Evolutionary conservation across 2,113 vertebrate species (phyloP).

Genomic region (Pomatorhinus ruficollis): DNA sequence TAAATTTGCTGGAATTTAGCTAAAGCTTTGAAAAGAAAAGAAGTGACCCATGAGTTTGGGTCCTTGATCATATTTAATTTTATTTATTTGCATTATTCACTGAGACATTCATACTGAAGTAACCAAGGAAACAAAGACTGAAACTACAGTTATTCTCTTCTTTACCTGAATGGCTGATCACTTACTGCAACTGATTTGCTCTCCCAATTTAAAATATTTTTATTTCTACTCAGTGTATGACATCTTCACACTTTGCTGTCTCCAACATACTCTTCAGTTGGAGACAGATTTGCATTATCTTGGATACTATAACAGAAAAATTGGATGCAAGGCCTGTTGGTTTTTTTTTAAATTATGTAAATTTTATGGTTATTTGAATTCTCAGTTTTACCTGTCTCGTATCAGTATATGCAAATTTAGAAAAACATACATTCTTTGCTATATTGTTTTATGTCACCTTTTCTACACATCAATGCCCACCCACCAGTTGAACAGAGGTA

Average conservation of each 20-base stretch:
- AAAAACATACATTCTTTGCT: neutral
- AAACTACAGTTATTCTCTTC: neutral
- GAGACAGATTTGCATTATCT: neutral
- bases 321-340: neutral
- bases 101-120: neutral
- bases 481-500: neutral
- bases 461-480: accelerated
- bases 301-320: neutral
- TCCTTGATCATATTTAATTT: neutral
- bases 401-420: neutral
- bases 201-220: neutral
- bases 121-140: neutral
- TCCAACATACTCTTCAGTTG: neutral
- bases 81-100: neutral
- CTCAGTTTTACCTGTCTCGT: neutral
- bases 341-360: neutral
- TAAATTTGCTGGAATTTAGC: neutral
- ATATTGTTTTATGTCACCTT: neutral
- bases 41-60: accelerated
- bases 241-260: neutral
- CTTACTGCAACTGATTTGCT: neutral
- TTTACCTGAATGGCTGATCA: neutral
- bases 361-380: neutral
- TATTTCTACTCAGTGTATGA: neutral
- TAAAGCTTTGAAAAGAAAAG: neutral